phyloP scores from a whole-genome alignment of 2,888 invertebrate species.

The Tenthredo mesomela region DNA sequence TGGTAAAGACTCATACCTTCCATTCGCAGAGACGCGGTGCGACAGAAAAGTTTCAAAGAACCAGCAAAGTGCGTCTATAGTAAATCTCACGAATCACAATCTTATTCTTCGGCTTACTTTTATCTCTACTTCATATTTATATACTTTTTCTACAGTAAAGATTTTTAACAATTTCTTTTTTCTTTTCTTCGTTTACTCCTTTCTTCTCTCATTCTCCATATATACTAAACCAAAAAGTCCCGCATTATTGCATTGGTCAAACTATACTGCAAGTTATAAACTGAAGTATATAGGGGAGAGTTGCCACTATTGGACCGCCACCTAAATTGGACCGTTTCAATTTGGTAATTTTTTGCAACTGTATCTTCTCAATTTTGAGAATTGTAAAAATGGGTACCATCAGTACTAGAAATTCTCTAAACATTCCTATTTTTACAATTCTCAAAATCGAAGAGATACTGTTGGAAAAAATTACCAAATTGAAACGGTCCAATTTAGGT shows the following conservation, averaged over 20 bases:
- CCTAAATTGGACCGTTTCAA: too few relatives aligned
- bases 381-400: too few relatives aligned
- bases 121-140: conserved; percentile 12
- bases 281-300: too few relatives aligned
- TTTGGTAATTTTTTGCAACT: too few relatives aligned
- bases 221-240: background rate
- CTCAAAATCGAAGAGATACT: too few relatives aligned
- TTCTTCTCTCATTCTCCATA: background rate
- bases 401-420: too few relatives aligned
- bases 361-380: too few relatives aligned
- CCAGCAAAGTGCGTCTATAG: conserved; percentile 21
- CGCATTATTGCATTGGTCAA: background rate
- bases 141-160: background rate
- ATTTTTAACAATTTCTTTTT: background rate
- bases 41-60: conserved; percentile 27
- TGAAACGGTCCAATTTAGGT: too few relatives aligned
- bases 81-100: conserved; percentile 28
- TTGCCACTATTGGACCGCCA: too few relatives aligned
- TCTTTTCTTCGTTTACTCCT: background rate
- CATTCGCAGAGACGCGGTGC: background rate
- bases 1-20: conserved; percentile 2
- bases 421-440: too few relatives aligned
- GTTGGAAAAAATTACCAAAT: too few relatives aligned
- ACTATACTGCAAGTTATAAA: background rate
- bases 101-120: conserved; percentile 29